Conservation (phyloP, 2,888 invertebrate species). For the Labia minor region DNA sequence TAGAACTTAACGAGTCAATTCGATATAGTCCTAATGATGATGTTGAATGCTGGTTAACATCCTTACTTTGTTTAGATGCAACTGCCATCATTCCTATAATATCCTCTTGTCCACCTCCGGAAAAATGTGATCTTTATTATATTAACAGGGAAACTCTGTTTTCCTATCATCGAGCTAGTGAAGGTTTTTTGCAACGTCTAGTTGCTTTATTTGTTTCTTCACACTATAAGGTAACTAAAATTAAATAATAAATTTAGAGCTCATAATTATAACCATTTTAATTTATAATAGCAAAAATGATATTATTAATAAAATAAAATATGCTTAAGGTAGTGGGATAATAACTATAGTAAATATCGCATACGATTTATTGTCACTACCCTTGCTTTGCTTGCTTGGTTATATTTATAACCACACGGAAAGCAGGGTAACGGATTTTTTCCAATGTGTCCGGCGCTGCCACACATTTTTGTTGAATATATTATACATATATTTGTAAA, state of each 20-base stretch:
- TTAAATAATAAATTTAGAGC: neutral
- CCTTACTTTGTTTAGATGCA: slow-evolving; percentile 83
- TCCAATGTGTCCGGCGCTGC: too few species aligned
- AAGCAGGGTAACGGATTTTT: too few species aligned
- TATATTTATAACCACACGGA: too few species aligned
- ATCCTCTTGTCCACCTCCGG: slow-evolving; percentile 83
- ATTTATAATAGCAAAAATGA: too few species aligned
- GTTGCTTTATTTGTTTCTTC: slow-evolving; percentile 93
- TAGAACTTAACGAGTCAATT: slow-evolving; percentile 86
- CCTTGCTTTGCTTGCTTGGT: too few species aligned
- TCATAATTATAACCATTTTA: neutral
- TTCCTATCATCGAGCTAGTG: slow-evolving; percentile 89
- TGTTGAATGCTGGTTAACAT: slow-evolving; percentile 84
- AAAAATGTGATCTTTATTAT: slow-evolving; percentile 77
- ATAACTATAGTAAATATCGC: too few species aligned
- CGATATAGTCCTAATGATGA: slow-evolving; percentile 79
- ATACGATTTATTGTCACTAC: too few species aligned
- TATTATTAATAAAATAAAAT: too few species aligned
- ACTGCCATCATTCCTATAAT: slow-evolving; percentile 52
- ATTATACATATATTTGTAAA: neutral
- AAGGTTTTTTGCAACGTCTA: slow-evolving; percentile 80
- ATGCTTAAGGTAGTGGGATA: too few species aligned
- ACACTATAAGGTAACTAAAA: slow-evolving; percentile 81
- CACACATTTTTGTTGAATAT: too few species aligned
- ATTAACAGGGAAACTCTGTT: slow-evolving; percentile 89